Evolutionary conservation across 37 sponge, comb jelly and placozoan species (phyloP).

Genomic region (Halichondria panicea): DNA sequence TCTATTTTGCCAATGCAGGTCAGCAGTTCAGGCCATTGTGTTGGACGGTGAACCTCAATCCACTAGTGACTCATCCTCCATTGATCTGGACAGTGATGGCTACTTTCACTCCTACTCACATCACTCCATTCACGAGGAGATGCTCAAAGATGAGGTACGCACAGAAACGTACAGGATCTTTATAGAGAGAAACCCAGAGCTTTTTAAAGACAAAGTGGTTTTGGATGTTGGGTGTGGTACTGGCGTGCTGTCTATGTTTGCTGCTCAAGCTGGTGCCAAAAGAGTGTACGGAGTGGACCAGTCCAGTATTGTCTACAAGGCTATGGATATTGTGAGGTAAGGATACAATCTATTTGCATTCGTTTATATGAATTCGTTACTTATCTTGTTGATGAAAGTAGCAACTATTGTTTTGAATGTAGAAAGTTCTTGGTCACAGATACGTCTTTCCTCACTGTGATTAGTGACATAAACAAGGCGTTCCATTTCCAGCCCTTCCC

Average conservation of each 20-base stretch:
- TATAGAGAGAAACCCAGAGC: constrained; percentile 46
- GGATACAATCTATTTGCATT: no score
- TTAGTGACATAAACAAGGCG: no score
- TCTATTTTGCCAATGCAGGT: no score
- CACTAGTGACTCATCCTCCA: neutral
- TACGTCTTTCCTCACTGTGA: no score
- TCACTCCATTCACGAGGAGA: constrained; percentile 74
- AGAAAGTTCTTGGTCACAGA: no score
- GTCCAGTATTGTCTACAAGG: constrained; percentile 70
- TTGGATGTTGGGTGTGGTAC: constrained; percentile 90
- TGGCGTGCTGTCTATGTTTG: constrained; percentile 82
- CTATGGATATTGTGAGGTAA: constrained; percentile 82
- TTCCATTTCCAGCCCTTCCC: no score
- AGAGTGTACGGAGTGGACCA: constrained; percentile 72
- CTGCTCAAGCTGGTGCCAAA: constrained; percentile 66
- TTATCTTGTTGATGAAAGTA: no score
- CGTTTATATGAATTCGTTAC: no score
- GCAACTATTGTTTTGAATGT: no score
- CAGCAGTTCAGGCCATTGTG: no score
- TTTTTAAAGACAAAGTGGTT: constrained; percentile 75
- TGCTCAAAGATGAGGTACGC: constrained; percentile 80
- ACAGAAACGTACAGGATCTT: constrained; percentile 67
- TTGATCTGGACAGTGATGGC: constrained; percentile 14
- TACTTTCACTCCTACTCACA: constrained; percentile 76
- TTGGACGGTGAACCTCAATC: no score